Base-by-base conservation (phyloP, 2,113 vertebrate genomes). In the Antennarius striatus region DNA sequence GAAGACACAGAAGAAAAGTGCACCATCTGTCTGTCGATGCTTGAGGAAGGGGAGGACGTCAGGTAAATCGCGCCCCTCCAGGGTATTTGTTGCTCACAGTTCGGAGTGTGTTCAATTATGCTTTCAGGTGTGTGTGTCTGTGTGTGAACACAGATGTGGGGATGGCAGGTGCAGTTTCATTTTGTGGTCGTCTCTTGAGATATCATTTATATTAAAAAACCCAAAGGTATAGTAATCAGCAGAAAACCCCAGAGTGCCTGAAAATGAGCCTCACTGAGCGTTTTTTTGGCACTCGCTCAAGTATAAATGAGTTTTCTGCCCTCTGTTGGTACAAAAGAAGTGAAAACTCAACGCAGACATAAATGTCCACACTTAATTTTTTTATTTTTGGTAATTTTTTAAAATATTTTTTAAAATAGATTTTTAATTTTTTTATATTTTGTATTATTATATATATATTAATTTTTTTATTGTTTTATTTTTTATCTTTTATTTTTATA, bases 41-140 rank as follows among this genome's bases (percentile, higher is more conserved):
- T 99, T 92, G 98, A 99, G 91, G 97, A 99, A 91, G 98, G 97
- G 81, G 97, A 99, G 95, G 98, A 99, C 78, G 98, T 99, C 92
- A 96, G 98, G 98, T 99, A 95, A 94, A 75, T 32, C 39, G 17
- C 39, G 40, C 10, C 68, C 62, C 82, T 71, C 78, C 45, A 63
- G 73, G 76, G 80, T 66, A 29, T 75, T 79, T 5, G 22, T 6
- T 17, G n/a, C 32, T 61, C 48, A 12, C 54, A 1, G 16, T 64
- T 68, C 7, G 32, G 32, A 36, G 32, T 36, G 32, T 36, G 32
- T 36, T 36, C 43, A 64, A 55, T 75, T 76, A 73, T n/a, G 51
- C 49, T 71, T 67, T 67, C 9, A 22, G 40, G 32, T 42, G 64
- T 0, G 45, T 55, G 60, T 54, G 47, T 60, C 28, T 54, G 15